Evolutionary conservation across 2,888 invertebrate species (phyloP).

Genomic region (Spilosoma lubricipeda): DNA sequence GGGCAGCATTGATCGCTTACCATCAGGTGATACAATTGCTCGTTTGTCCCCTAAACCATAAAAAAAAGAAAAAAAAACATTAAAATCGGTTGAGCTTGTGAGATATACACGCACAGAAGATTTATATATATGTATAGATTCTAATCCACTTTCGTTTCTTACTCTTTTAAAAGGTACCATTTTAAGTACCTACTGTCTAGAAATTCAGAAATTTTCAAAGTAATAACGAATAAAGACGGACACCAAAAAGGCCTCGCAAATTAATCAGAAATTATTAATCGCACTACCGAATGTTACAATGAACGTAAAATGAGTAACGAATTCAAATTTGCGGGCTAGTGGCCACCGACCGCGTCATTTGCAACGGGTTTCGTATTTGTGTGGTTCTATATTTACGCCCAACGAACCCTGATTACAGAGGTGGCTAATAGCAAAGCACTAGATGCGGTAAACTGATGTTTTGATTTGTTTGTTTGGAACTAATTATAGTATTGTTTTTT

Average conservation of each 20-base stretch:
- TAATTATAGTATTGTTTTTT: background rate
- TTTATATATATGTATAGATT: too few species aligned
- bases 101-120: too few species aligned
- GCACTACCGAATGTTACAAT: slow-evolving; percentile 42
- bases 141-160: background rate
- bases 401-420: slow-evolving; percentile 52
- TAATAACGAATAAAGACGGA: background rate
- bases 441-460: slow-evolving; percentile 28
- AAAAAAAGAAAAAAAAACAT: too few species aligned
- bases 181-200: background rate
- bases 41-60: too few species aligned
- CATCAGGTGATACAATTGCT: too few species aligned
- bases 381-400: slow-evolving; percentile 52
- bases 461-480: slow-evolving; percentile 40
- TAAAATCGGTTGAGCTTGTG: too few species aligned
- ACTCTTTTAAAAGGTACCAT: background rate
- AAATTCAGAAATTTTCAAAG: background rate
- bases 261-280: slow-evolving; percentile 37
- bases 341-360: slow-evolving; percentile 58
- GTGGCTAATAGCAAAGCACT: slow-evolving; percentile 42
- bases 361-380: slow-evolving; percentile 53
- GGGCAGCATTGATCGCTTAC: too few species aligned
- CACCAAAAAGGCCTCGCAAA: slow-evolving; percentile 9
- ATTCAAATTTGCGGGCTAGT: slow-evolving; percentile 57
- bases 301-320: slow-evolving; percentile 51